Evolutionary conservation across 2,888 invertebrate genomes (phyloP), one percentile per base, ranked within the genome.

Genomic region (Temnothorax ravouxi): DNA sequence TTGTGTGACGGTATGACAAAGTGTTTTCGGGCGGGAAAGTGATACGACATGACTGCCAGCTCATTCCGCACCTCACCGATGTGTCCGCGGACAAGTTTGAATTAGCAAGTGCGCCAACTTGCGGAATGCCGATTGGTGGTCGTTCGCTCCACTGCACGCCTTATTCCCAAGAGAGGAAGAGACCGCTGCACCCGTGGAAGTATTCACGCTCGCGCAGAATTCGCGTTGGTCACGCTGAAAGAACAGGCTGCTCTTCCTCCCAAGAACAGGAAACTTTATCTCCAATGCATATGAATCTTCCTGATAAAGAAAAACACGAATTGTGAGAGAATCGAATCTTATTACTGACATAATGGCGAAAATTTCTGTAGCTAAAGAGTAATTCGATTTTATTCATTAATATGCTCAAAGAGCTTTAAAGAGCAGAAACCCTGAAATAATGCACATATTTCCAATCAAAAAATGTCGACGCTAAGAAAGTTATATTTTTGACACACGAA

Each of bases 51-150:
- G 83, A 83, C 85, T 85, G 85, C 85, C 80, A 89, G 87, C 74
- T 88, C 88, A 87, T 89, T 88, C 80, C 76, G 81, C 82, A 88
- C 89, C 89, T 88, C 81, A 86, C 86, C 84, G 85, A 89, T 89
- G 86, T 89, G 88, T 86, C 82, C 89, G 89, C 81, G 88, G 89
- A 91, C 92, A 92, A 92, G 90, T 92, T 92, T 88, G 89, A 91
- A 92, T 92, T 91, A 92, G 92, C 92, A 90, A 92, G 91, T 91
- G 92, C 90, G 86, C 86, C 88, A 91, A 92, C 90, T 92, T 91
- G 85, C 88, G 89, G 92, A 92, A 92, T 92, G 90, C 90, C 92
- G 89, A 91, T 91, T 89, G 90, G 88, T 85, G 87, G 89, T 87
- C 88, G 89, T 21, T 54, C 62, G 62, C 29, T 76, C 54, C 74